phyloP scores from a whole-genome alignment of 2,797 vertebrate genomes.

The Amniataba percoides region DNA sequence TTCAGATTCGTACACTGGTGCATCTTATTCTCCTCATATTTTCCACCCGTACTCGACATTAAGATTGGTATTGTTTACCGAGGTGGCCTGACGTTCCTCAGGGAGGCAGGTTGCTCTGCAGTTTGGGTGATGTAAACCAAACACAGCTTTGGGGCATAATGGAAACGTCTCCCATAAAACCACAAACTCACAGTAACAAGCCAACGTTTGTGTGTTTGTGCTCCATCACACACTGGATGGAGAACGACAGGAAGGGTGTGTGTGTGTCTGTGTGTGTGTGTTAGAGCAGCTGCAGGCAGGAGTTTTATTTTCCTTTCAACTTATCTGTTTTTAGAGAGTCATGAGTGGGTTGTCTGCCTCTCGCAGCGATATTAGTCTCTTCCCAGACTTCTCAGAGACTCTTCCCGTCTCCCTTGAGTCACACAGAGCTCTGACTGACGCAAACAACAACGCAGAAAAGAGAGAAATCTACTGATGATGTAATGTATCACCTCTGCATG shows the following conservation, averaged over 20 bases:
- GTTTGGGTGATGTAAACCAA: conserved; percentile 41
- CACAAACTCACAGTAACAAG: background rate
- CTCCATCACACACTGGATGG: background rate
- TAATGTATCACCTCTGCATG: background rate
- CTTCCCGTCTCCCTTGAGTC: background rate
- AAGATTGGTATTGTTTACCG: conserved; percentile 8
- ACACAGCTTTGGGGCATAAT: conserved; percentile 39
- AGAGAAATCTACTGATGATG: background rate
- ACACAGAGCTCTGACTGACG: background rate
- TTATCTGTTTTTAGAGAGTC: background rate
- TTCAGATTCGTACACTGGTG: conserved; percentile 1
- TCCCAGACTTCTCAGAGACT: background rate
- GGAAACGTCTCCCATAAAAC: conserved; percentile 12
- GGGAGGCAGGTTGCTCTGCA: conserved; percentile 15
- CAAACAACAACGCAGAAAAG: background rate
- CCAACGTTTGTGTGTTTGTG: background rate
- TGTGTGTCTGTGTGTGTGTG: conserved; percentile 3
- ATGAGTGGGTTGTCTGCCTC: background rate
- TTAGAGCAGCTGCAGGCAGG: background rate
- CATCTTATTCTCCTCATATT: conserved; percentile 28
- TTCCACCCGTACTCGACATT: conserved; percentile 19
- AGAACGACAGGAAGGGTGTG: background rate
- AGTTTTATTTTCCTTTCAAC: conserved; percentile 6
- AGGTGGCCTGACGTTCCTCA: conserved; percentile 15
- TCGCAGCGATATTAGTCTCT: background rate